Conservation (phyloP, 2,888 invertebrate species). For the Apodemia duryi region DNA sequence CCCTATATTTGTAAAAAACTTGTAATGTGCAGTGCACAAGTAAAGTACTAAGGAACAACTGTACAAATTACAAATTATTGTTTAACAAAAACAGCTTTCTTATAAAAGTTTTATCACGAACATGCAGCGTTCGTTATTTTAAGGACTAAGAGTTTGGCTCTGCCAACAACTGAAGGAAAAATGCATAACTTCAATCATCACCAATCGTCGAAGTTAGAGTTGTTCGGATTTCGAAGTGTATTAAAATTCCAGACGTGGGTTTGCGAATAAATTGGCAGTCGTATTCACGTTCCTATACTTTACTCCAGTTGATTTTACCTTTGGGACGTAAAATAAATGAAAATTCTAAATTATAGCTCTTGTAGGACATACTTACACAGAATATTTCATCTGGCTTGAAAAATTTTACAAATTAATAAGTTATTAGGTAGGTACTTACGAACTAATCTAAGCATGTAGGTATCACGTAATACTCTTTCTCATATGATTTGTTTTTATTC, state of each 20-base stretch:
- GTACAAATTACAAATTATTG: neutral
- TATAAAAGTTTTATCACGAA: neutral
- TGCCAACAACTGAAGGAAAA: slow-evolving; percentile 2
- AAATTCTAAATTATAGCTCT: slow-evolving; percentile 13
- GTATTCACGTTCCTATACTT: slow-evolving; percentile 23
- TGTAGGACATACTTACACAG: slow-evolving; percentile 1
- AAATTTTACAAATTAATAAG: neutral
- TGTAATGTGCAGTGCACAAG: too few relatives aligned
- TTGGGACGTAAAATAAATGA: slow-evolving; percentile 13
- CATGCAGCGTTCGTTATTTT: neutral
- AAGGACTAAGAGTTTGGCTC: neutral
- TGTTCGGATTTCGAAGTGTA: slow-evolving; percentile 17
- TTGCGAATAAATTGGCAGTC: slow-evolving; percentile 26
- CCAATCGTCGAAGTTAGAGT: neutral
- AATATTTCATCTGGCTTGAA: neutral
- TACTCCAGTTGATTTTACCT: slow-evolving; percentile 7
- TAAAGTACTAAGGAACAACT: too few relatives aligned
- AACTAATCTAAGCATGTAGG: neutral
- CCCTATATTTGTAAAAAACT: too few relatives aligned
- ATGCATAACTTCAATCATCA: slow-evolving; percentile 10
- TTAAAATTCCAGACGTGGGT: slow-evolving; percentile 25
- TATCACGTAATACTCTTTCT: too few relatives aligned
- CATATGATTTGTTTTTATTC: too few relatives aligned
- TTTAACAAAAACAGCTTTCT: neutral
- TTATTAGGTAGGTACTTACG: neutral